phyloP scores from a whole-genome alignment of 2,797 vertebrate genomes.

The Aythya fuligula region DNA sequence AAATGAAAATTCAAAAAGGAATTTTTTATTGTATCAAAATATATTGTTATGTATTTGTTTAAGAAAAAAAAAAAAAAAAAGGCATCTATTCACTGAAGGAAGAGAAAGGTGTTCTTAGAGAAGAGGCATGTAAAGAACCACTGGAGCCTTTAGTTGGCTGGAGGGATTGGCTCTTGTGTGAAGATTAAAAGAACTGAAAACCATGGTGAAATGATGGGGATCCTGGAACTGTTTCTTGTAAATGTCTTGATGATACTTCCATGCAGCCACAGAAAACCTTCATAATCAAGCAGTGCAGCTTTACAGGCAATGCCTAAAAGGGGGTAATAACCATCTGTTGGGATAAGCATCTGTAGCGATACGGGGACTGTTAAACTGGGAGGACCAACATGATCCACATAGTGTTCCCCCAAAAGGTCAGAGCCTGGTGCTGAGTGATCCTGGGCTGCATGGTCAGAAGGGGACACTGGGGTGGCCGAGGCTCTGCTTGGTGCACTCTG shows the following conservation, averaged over 20 bases:
- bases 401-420: neutral
- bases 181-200: slow-evolving; percentile 1
- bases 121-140: neutral
- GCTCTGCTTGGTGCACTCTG: neutral
- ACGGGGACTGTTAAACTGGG: fast-evolving
- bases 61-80: neutral
- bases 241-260: no score
- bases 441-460: neutral
- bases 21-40: neutral
- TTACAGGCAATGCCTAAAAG: neutral
- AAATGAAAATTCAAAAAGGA: neutral
- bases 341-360: no score
- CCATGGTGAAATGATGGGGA: neutral
- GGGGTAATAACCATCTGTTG: fast-evolving
- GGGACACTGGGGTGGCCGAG: fast-evolving
- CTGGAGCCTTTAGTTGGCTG: neutral
- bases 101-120: neutral
- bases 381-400: neutral
- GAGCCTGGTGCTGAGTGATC: neutral
- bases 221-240: no score
- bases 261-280: no score
- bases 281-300: no score
- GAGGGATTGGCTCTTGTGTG: neutral
- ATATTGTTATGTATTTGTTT: neutral
- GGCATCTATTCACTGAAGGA: neutral